Percentiles rank a stretch among this genome's conserved stretches.
These are phyloP conservation scores for Orchesella cincta DNA, from an alignment of 1,140 invertebrate genomes.

Conservation along the genomic window DNA sequence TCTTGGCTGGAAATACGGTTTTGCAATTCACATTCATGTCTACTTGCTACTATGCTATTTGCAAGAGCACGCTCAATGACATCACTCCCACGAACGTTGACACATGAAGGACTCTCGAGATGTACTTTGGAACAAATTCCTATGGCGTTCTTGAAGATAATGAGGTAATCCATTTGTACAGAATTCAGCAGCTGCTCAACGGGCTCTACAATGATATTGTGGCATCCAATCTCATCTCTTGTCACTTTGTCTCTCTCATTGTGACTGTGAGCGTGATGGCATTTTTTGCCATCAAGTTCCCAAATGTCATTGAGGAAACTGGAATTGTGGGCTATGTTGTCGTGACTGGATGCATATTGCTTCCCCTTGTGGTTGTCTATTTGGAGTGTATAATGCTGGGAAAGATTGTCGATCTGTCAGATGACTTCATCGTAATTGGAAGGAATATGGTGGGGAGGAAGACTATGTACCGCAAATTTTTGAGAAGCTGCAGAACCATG, in stretches of 20 bases:
- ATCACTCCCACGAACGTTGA: not conserved
- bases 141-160: not conserved
- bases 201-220: not conserved
- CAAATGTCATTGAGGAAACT: not conserved
- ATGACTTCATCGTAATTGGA: not conserved
- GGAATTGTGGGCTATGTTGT: not conserved
- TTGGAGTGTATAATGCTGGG: not conserved
- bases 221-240: not conserved
- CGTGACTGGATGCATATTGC: not conserved
- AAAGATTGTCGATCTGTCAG: not conserved
- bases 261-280: not conserved
- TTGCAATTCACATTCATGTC: not conserved
- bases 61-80: not conserved
- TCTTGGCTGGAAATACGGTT: not conserved
- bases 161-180: not conserved
- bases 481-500: not conserved
- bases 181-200: slow-evolving; percentile 3
- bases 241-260: not conserved
- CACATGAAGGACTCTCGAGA: not conserved
- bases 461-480: not conserved
- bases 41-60: not conserved
- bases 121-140: not conserved
- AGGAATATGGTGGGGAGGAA: not conserved
- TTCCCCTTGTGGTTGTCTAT: not conserved
- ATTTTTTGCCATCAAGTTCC: not conserved